Conservation (phyloP, 2,113 vertebrate species). For the Lepisosteus oculatus region DNA sequence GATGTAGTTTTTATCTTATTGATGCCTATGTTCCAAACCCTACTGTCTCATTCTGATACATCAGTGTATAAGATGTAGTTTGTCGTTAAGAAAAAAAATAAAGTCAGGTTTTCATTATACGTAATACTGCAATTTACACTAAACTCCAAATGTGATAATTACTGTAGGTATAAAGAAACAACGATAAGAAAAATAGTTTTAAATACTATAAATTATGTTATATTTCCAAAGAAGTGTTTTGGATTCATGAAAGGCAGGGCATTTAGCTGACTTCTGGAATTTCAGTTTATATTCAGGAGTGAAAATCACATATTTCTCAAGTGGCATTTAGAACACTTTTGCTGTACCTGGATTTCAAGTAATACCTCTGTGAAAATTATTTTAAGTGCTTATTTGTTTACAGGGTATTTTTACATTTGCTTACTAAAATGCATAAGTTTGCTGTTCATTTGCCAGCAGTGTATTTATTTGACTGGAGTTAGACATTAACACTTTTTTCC, state of each 20-base stretch:
- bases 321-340: not conserved
- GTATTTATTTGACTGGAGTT: slow-evolving; percentile 20
- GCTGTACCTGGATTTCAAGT: not conserved
- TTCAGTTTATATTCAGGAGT: not conserved
- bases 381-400: slow-evolving; percentile 9
- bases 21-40: no score
- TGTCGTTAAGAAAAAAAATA: no score
- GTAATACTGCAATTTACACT: no score
- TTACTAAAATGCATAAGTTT: slow-evolving; percentile 21
- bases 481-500: slow-evolving; percentile 22
- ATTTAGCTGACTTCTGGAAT: not conserved
- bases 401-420: slow-evolving; percentile 9
- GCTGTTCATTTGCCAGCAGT: slow-evolving; percentile 6
- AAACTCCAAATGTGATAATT: no score
- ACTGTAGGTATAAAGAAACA: no score
- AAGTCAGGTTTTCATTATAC: no score
- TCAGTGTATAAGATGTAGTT: no score
- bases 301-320: slow-evolving; percentile 4
- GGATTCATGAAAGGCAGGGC: not conserved
- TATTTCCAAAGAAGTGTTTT: no score
- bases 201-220: no score
- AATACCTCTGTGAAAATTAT: slow-evolving; percentile 1
- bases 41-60: no score
- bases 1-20: no score
- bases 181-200: no score